Base-by-base conservation (phyloP, 2,888 invertebrate species). In the Pheosia gnoma region DNA sequence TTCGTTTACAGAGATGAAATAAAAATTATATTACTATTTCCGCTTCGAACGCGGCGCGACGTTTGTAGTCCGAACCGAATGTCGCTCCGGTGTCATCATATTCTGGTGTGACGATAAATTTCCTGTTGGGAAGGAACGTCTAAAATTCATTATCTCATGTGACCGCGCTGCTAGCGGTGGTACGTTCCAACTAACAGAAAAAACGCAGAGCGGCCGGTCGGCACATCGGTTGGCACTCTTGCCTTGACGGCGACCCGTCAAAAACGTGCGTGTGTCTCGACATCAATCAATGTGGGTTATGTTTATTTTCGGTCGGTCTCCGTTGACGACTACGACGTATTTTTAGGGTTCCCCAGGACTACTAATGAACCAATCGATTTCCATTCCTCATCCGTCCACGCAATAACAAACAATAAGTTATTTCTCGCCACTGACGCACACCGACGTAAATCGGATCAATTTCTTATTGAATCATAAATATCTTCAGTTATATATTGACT, bases 271-370 rank as follows among this genome's bases (percentile, higher is more conserved):
- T 86, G 87, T 81, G 83, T 85, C 86, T 80, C 78, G 81, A 86
- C 90, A 91, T 92, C 91, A 90, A 91, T 92, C 91, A 91, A 88
- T 87, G 82, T 85, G 77, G 83, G 83, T 77, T 83, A 79, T 73
- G 81, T 85, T 86, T 89, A 90, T 92, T 91, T 90, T 85, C 79
- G 79, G 83, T 80, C 74, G 71, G 76, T 76, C 81, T 74, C 79
- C 77, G 80, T 78, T 79, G 82, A 82, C 82, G 74, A 84, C 76
- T 68, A 74, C 71, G 74, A 75, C 67, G 68, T 72, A 75, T 78
- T 80, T 79, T 81, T 81, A 78, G 76, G 71, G 71, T 68, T 71
- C 68, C 66, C 52, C 65, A 70, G 68, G 68, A 69, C 66, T 73
- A 72, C 72, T 74, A 74, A 78, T 73, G 68, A 70, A 68, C 67